phyloP scores from a whole-genome alignment of 2,888 invertebrate species.

The Brenthis ino region DNA sequence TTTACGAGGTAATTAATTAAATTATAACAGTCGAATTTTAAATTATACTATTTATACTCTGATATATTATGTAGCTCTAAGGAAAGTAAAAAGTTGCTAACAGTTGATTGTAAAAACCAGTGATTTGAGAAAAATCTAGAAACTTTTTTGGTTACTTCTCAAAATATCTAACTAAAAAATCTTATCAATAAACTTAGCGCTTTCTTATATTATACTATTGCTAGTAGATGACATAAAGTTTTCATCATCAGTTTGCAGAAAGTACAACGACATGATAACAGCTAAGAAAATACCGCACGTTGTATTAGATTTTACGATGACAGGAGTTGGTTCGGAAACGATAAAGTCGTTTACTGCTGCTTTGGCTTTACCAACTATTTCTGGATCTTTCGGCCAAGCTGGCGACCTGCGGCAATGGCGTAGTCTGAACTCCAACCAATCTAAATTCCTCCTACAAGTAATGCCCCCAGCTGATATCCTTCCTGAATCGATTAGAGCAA shows the following conservation, averaged over 20 bases:
- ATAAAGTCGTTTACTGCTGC: slow-evolving; percentile 92
- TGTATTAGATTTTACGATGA: slow-evolving; percentile 91
- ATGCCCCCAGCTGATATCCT: slow-evolving; percentile 93
- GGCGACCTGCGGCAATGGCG: slow-evolving; percentile 93
- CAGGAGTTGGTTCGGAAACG: slow-evolving; percentile 91
- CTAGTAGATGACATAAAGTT: neutral
- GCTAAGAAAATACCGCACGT: slow-evolving; percentile 88
- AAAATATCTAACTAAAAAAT: too few relatives aligned
- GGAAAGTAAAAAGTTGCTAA: too few relatives aligned
- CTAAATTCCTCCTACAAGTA: slow-evolving; percentile 90
- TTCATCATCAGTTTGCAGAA: slow-evolving; percentile 84
- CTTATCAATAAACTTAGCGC: too few relatives aligned
- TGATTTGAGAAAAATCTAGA: too few relatives aligned
- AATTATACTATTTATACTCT: too few relatives aligned
- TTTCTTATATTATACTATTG: too few relatives aligned
- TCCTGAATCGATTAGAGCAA: slow-evolving; percentile 90
- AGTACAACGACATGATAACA: slow-evolving; percentile 85
- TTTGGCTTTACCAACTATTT: slow-evolving; percentile 90
- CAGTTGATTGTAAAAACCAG: too few relatives aligned
- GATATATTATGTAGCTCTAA: too few relatives aligned
- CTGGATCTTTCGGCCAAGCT: slow-evolving; percentile 92
- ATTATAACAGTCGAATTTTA: too few relatives aligned
- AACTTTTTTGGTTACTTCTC: too few relatives aligned
- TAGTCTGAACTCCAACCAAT: slow-evolving; percentile 85
- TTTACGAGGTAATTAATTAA: too few relatives aligned